Evolutionary conservation across 2,888 invertebrate species (phyloP), one percentile per base, ranked within the genome.

Genomic region (Eumerus sabulonum): DNA sequence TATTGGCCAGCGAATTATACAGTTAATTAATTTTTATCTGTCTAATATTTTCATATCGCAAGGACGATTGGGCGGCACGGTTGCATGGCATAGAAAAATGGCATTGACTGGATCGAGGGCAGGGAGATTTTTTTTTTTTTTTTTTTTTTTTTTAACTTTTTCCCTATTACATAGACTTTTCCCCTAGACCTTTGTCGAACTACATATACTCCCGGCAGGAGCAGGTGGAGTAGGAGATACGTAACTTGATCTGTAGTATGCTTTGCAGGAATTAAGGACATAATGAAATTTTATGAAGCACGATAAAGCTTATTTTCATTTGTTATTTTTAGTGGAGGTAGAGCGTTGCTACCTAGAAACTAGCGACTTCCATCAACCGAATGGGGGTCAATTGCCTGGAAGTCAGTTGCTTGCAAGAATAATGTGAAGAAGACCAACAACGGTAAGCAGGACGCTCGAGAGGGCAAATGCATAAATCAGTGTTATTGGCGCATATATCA

Each of bases 21-120:
- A 79, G 79, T 79, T 79, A 79, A 79, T 79, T 79, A 79, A 79
- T 79, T 79, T 79, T 79, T 79, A 79, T 79, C 73, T 74, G 73
- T 54, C 79, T 79, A 79, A 79, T 74, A 79, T 74, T 79, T 74
- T 79, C 74, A 79, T 79, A 79, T 79, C 74, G 68, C 74, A 73
- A 74, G 74, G 74, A 73, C 74, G 64, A 79, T 79, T 79, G 59
- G 57, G 44, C n/a, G 54, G 5, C 11, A 27, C 7, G 27, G 27
- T 27, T 27, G 27, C 27, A 27, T 27, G 27, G 27, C 27, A 27
- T 27, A 27, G 27, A 27, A 27, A 27, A 27, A 27, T 27, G 27
- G 27, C 2, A 27, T 27, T 2, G 27, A 7, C 27, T n/a, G 27
- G 3, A 7, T 27, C 27, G 27, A 7, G 2, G 27, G 27, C 7